Evolutionary conservation across 2,888 invertebrate genomes (phyloP).

Genomic region (Heterodera filipjevi): DNA sequence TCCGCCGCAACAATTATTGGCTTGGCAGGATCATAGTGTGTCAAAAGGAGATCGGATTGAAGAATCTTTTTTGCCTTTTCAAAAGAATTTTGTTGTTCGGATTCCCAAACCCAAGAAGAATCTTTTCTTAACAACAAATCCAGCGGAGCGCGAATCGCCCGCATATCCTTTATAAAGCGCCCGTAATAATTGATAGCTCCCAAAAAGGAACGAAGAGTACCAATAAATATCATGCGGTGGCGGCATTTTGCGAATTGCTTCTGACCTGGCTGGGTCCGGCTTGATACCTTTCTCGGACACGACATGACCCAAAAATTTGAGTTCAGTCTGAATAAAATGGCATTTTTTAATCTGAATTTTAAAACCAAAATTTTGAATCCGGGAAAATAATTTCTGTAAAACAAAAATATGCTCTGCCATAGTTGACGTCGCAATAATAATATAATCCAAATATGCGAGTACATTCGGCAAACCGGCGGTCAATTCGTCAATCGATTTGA

Average conservation of each 20-base stretch:
- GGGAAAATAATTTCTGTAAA: background rate
- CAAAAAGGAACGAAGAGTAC: conserved; percentile 30
- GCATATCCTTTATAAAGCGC: conserved; percentile 32
- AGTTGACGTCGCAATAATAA: background rate
- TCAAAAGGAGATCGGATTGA: conserved; percentile 48
- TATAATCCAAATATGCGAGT: too few species aligned
- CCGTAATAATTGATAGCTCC: conserved; percentile 36
- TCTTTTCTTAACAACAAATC: conserved; percentile 42
- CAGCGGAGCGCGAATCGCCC: conserved; percentile 44
- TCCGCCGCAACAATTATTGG: too few species aligned
- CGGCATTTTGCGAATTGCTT: conserved; percentile 17
- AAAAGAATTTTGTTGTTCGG: conserved; percentile 38
- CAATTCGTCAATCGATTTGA: conserved; percentile 46
- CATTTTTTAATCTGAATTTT: background rate
- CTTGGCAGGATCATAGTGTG: too few species aligned
- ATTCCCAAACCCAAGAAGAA: conserved; percentile 40
- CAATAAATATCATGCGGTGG: conserved; percentile 30
- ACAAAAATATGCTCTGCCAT: background rate
- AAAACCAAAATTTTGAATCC: background rate
- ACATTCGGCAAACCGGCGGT: too few species aligned
- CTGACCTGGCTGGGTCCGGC: background rate
- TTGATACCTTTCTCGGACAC: conserved; percentile 26
- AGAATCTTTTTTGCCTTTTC: conserved; percentile 49
- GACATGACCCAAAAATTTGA: conserved; percentile 36
- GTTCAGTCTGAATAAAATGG: background rate